A percentile compares a stretch with the other conserved stretches of the same genome.
Conservation (phyloP, 2,797 vertebrate species). For the Hydrocynus forskahlii region DNA sequence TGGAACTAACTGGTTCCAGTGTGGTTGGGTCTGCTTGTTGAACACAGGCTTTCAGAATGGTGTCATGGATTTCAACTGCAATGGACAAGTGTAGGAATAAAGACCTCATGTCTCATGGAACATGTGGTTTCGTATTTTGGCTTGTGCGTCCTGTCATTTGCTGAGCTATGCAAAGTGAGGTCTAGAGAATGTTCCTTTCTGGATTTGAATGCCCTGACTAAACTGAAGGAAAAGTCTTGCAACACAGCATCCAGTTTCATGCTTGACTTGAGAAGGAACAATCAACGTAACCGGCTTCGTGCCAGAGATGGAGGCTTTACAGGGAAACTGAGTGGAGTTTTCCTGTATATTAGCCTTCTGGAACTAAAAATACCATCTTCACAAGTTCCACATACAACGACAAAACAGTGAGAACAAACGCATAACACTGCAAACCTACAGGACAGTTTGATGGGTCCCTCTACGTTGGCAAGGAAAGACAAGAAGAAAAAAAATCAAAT, state of each 20-base stretch:
- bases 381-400: constrained; percentile 48
- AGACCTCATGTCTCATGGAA: constrained; percentile 40
- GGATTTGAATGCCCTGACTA: constrained; percentile 29
- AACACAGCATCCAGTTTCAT: constrained; percentile 43
- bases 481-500: constrained; percentile 38
- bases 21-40: constrained; percentile 26
- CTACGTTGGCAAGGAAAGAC: constrained; percentile 82
- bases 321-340: constrained; percentile 34
- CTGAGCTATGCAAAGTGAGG: constrained; percentile 46
- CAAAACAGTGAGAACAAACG: constrained; percentile 29
- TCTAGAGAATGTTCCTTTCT: constrained; percentile 51
- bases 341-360: constrained; percentile 6
- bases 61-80: constrained; percentile 34
- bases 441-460: constrained; percentile 99
- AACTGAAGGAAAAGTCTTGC: constrained; percentile 38
- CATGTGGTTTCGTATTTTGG: constrained; percentile 45
- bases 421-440: constrained; percentile 87
- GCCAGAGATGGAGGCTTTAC: constrained; percentile 10
- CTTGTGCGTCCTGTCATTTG: constrained; percentile 45
- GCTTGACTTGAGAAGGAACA: constrained; percentile 41
- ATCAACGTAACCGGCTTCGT: constrained; percentile 20
- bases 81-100: constrained; percentile 26
- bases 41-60: constrained; percentile 32
- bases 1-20: constrained; percentile 19
- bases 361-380: constrained; percentile 72